These are phyloP conservation scores for Sphaeramia orbicularis DNA, from an alignment of 2,797 vertebrate species.

Conservation along the genomic window DNA sequence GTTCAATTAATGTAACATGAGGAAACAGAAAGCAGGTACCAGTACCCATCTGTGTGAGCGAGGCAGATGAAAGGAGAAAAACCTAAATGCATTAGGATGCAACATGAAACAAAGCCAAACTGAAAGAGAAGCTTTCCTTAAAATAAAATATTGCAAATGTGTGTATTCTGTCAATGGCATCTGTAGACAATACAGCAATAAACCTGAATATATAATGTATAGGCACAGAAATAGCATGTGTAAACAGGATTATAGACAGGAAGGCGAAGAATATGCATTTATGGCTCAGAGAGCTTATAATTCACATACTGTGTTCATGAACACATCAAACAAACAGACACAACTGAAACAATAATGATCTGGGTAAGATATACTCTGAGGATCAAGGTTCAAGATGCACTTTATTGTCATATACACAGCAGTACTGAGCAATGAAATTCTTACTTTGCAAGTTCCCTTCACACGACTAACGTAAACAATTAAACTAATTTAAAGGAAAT, in stretches of 20 bases:
- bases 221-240: neutral
- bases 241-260: constrained; percentile 10
- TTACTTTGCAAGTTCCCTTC: no score
- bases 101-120: neutral
- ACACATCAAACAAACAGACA: no score
- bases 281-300: constrained; percentile 19
- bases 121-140: neutral
- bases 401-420: no score
- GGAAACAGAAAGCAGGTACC: constrained; percentile 1
- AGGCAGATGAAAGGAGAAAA: constrained; percentile 3
- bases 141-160: constrained; percentile 2
- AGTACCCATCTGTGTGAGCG: neutral
- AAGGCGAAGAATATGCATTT: constrained; percentile 20
- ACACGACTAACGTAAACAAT: no score
- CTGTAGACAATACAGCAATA: neutral
- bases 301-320: constrained; percentile 25
- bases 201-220: neutral
- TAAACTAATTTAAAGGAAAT: no score
- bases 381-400: no score
- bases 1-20: neutral
- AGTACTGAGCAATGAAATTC: no score
- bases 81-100: neutral
- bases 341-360: no score
- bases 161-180: neutral
- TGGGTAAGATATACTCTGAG: no score